phyloP scores from a whole-genome alignment of 2,797 vertebrate species.

The Epinephelus awoara region DNA sequence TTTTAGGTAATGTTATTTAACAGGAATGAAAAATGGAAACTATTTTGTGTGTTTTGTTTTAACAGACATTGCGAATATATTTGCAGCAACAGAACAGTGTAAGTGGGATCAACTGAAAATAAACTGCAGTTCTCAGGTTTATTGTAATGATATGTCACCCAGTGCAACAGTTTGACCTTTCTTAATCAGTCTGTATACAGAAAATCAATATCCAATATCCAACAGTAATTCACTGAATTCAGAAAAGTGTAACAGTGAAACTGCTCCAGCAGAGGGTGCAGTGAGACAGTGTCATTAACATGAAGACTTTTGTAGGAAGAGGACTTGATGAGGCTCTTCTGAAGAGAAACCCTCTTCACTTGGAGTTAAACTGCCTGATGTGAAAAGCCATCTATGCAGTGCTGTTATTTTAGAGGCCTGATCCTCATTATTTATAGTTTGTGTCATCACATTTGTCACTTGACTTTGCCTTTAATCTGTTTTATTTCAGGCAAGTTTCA shows the following conservation, averaged over 20 bases:
- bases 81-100: too few species aligned
- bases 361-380: not conserved
- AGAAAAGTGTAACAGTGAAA: not conserved
- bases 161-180: too few species aligned
- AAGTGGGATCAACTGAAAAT: too few species aligned
- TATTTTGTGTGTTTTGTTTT: too few species aligned
- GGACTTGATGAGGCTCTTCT: not conserved
- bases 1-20: too few species aligned
- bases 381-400: not conserved
- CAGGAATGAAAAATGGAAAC: too few species aligned
- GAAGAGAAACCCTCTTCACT: not conserved
- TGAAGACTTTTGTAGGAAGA: not conserved
- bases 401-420: not conserved
- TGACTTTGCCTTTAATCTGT: not conserved
- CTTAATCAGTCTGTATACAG: too few species aligned
- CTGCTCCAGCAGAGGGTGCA: conserved; percentile 24
- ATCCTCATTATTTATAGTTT: not conserved
- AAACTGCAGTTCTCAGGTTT: too few species aligned
- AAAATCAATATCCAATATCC: too few species aligned
- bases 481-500: not conserved
- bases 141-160: too few species aligned
- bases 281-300: not conserved
- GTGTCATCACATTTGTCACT: not conserved
- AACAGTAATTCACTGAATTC: too few species aligned
- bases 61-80: too few species aligned